Base-by-base conservation (phyloP, 2,113 vertebrate genomes). In the Melanocharis versteri region DNA sequence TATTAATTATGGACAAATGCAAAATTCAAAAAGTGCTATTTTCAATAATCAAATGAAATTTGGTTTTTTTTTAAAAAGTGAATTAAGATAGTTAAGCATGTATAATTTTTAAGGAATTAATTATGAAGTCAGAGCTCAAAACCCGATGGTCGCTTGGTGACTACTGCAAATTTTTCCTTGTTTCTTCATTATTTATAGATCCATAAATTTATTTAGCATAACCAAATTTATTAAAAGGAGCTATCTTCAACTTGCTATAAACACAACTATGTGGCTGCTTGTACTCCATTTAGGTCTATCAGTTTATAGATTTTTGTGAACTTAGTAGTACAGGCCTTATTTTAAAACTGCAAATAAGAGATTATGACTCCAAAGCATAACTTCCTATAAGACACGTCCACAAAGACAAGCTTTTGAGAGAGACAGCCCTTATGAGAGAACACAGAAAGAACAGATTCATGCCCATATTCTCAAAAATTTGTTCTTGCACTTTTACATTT, bases 1-100 rank as follows among this genome's bases (percentile, higher is more conserved):
- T 70, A 94, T 81, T 91, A 95, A 94, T 94, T 93, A 88, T 26
- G 23, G 75, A 70, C 27, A 93, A 95, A 88, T 75, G 27, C 4
- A 84, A 85, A 61, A 69, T 69, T 51, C 17, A 79, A 91, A 95
- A 93, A 73, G 60, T 73, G 35, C 1, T 40, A 86, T 83, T 93
- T 91, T 33, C 22, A 81, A 73, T 78, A 76, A 72, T 73, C 19
- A 39, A 85, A 80, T 68, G 1, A 20, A 4, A 3, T 35, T 45
- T 37, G 1, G 18, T 12, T 9, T n/a, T 60, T 18, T 50, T 69
- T 33, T 60, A 9, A 9, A 51, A 40, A 40, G 28, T 23, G 7
- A 5, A 35, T 28, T 37, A 50, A 58, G 5, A n/a, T n/a, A 48
- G 8, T 79, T 77, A 61, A 76, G 19, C 11, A 4, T 24, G 20